Conservation (phyloP, 1,140 invertebrate species). For the Bombyx mandarina region DNA sequence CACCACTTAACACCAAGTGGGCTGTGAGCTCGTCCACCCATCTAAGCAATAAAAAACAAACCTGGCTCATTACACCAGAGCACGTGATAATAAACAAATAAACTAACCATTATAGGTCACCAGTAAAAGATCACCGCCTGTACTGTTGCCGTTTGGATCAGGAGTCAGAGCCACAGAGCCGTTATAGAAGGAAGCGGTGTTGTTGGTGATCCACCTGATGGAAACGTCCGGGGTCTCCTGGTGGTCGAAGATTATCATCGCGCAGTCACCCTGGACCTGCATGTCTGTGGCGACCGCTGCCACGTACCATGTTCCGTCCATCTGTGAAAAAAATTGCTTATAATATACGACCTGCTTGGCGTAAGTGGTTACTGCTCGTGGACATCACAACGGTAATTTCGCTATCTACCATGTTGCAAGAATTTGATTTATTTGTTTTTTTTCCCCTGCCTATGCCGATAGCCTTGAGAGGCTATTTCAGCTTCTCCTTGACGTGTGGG, state of each 20-base stretch:
- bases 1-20: too few species aligned
- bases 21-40: too few species aligned
- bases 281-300: slow-evolving; percentile 41
- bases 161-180: slow-evolving; percentile 42
- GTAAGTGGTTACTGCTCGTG: too few species aligned
- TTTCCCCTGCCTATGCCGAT: too few species aligned
- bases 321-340: slow-evolving; percentile 16
- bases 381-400: too few species aligned
- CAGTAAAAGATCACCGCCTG: slow-evolving; percentile 41
- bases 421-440: too few species aligned
- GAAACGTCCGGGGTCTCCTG: slow-evolving; percentile 52
- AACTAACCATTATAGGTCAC: slow-evolving; percentile 50
- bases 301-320: slow-evolving; percentile 53
- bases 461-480: too few species aligned
- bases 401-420: too few species aligned
- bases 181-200: slow-evolving; percentile 46
- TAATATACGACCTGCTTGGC: too few species aligned
- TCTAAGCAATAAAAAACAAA: too few species aligned
- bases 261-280: slow-evolving; percentile 41
- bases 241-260: slow-evolving; percentile 49
- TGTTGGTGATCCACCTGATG: slow-evolving; percentile 47
- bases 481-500: too few species aligned
- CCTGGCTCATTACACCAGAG: too few species aligned
- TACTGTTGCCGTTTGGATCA: slow-evolving; percentile 36
- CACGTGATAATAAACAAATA: neutral